Percentiles rank a stretch among this genome's conserved stretches.
phyloP scores from a whole-genome alignment of 2,888 invertebrate species.

The Cerastoderma edule region DNA sequence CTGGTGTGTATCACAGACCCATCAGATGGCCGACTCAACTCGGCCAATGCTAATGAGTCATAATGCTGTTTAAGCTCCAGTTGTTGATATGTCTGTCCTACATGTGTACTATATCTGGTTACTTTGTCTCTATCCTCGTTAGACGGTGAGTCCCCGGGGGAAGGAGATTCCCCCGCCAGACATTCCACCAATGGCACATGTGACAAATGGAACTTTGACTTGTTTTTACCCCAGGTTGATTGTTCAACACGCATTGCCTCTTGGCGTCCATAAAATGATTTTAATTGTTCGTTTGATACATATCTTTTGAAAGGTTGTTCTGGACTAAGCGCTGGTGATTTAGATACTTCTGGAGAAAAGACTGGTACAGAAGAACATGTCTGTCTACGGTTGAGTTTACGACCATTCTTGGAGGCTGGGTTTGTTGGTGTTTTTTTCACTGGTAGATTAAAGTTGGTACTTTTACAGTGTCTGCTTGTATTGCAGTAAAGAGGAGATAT shows the following conservation, averaged over 20 bases:
- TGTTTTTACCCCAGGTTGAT: constrained; percentile 34
- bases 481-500: constrained; percentile 44
- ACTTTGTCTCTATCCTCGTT: not conserved
- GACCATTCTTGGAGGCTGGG: not conserved
- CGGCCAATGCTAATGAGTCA: constrained; percentile 3
- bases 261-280: constrained; percentile 20
- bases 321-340: not conserved
- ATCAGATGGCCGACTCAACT: too few relatives aligned
- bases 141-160: too few relatives aligned
- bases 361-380: constrained; percentile 39
- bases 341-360: not conserved
- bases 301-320: constrained; percentile 32
- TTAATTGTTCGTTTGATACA: constrained; percentile 31
- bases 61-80: constrained; percentile 8
- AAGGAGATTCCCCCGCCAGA: constrained; percentile 27
- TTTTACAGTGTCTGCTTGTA: constrained; percentile 53
- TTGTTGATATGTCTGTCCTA: constrained; percentile 17
- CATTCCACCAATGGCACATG: constrained; percentile 60
- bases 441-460: constrained; percentile 50
- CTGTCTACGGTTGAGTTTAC: constrained; percentile 30
- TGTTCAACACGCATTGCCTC: constrained; percentile 44
- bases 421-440: not conserved
- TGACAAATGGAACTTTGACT: constrained; percentile 33
- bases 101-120: not conserved
- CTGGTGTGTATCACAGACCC: too few relatives aligned